Evolutionary conservation across 2,113 vertebrate species (phyloP).

Genomic region (Otolemur garnettii): DNA sequence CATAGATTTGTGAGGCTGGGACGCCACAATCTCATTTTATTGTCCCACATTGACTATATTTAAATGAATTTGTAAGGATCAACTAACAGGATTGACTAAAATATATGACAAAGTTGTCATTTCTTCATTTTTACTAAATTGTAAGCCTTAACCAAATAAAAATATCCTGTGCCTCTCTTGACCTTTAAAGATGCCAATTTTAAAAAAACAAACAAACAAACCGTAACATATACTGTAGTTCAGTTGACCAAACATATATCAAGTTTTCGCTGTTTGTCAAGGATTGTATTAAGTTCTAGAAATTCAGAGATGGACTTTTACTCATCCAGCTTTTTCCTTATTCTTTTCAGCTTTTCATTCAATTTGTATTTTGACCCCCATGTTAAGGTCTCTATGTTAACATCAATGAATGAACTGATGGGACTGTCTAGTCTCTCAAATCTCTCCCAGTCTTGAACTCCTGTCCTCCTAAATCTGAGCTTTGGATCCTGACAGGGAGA

Average conservation of each 20-base stretch:
- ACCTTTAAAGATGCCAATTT: background rate
- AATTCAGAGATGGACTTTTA: slow-evolving; percentile 22
- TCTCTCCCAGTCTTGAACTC: slow-evolving; percentile 29
- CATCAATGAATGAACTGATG: slow-evolving; percentile 1
- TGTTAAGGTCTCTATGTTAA: background rate
- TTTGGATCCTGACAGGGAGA: slow-evolving; percentile 25
- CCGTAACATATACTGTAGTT: background rate
- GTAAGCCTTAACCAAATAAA: background rate
- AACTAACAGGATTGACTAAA: background rate
- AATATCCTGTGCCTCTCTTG: background rate
- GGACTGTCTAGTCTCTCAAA: background rate
- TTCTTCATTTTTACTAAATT: slow-evolving; percentile 28
- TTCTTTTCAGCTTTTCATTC: slow-evolving; percentile 32
- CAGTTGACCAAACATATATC: background rate
- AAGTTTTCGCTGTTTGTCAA: background rate
- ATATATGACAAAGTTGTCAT: background rate
- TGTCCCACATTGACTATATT: background rate
- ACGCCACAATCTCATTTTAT: background rate
- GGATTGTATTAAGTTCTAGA: background rate
- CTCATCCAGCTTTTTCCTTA: background rate
- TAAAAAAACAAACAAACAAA: background rate
- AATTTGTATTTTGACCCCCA: slow-evolving; percentile 11
- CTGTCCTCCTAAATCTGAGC: background rate
- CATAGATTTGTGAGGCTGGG: background rate
- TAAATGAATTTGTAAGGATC: background rate